Evolutionary conservation across 1,140 invertebrate species (phyloP).

Genomic region (Trichonephila clavata): DNA sequence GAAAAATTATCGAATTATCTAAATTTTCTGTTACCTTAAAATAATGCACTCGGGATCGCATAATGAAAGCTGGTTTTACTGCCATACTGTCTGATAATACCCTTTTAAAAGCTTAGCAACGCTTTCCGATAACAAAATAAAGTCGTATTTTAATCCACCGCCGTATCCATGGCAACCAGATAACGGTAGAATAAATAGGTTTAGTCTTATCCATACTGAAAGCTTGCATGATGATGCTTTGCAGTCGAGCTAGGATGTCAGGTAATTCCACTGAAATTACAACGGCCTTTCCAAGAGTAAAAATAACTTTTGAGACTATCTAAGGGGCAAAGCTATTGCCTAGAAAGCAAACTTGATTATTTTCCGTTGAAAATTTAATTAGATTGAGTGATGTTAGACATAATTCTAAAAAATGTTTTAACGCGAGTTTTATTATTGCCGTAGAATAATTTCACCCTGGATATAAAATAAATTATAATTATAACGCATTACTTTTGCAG

Average conservation of each 20-base stretch:
- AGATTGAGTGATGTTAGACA: no score
- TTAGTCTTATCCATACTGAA: slow-evolving; percentile 36
- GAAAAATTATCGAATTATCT: slow-evolving; percentile 45
- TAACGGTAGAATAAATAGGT: slow-evolving; percentile 54
- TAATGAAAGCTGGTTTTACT: slow-evolving; percentile 35
- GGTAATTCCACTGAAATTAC: neutral
- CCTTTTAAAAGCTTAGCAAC: slow-evolving; percentile 70
- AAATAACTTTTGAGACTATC: neutral
- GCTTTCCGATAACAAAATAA: slow-evolving; percentile 68
- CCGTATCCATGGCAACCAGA: slow-evolving; percentile 51
- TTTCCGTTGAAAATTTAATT: no score
- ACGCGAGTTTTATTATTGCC: no score
- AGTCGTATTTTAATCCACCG: slow-evolving; percentile 60
- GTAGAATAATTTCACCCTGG: no score
- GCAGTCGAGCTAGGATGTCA: neutral
- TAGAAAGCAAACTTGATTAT: neutral
- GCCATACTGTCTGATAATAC: slow-evolving; percentile 41
- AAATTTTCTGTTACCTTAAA: neutral
- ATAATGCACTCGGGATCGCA: neutral
- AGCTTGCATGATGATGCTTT: neutral
- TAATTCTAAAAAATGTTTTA: no score
- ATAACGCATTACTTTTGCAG: no score
- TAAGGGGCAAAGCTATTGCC: neutral
- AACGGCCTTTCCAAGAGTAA: neutral
- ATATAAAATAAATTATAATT: no score